Evolutionary conservation across 1,140 invertebrate genomes (phyloP), one percentile per base, ranked within the genome.

Genomic region (Musca vetustissima): DNA sequence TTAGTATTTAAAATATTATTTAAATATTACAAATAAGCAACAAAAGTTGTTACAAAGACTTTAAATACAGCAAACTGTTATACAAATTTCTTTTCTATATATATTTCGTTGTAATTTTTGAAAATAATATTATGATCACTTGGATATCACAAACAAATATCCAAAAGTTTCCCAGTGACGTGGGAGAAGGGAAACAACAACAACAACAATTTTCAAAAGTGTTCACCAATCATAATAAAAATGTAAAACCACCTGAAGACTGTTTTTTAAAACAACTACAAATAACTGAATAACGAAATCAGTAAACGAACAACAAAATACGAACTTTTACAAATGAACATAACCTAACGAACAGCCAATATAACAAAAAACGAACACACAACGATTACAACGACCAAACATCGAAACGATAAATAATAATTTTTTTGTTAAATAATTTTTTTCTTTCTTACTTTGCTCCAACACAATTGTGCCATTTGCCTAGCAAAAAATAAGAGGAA

Each of bases 181-280:
- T 7, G 36, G 36, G 36, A 43, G 21, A 61, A 19, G 4, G n/a
- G n/a, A n/a, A n/a, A n/a, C n/a, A n/a, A n/a, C n/a, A n/a, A n/a
- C n/a, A n/a, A n/a, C n/a, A 8, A 32, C n/a, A 43, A 19, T 61
- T 61, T 19, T 28, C 24, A 59, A 61, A 61, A 61, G 57, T 61
- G 57, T 61, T 61, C 57, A 61, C 57, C n/a, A 61, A 61, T 61
- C 57, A 61, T 14, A 61, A 61, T 24, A 61, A 61, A 43, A 61
- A 17, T 59, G 55, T 61, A 25, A 50, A 65, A 65, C 64, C 64
- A 65, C 43, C 64, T 48, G 64, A 65, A 50, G 64, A 65, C 48
- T 50, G 24, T 50, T 24, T 24, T 24, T 53, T 28, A 28, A 28
- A 28, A 28, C 28, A 28, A 28, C n/a, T n/a, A 32, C 21, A 64